Evolutionary conservation across 2,797 vertebrate genomes (phyloP), one percentile per base, ranked within the genome.

Genomic region (Peromyscus attwateri): DNA sequence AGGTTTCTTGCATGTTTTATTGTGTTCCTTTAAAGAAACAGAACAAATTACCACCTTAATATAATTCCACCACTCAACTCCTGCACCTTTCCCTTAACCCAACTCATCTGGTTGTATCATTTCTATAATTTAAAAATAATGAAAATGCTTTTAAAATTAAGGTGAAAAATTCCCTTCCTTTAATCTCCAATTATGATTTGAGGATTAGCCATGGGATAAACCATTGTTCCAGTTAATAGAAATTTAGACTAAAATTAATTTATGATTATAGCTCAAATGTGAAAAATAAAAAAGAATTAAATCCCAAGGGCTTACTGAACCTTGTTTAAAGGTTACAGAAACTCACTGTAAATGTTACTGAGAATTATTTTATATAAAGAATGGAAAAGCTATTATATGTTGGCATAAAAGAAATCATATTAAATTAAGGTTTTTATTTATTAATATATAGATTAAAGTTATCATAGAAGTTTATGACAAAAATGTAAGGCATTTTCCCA

Each of bases 321-420:
- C n/a, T 92, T 80, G 17, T 90, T 87, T 82, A 91, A 92, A 93
- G 19, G 1, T 93, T 85, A 91, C 14, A 73, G 62, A 91, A 95
- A 8, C 25, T 70, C 62, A 87, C 5, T 95, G n/a, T 16, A 84
- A 95, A 92, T 81, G 23, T 68, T 80, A 88, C 27, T 77, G 46
- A 76, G 75, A 95, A 84, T 92, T 96, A 93, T 46, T 95, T 94
- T 82, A 27, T 91, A 91, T 80, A n/a, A 90, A 76, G 34, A 93
- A 46, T 81, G 62, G 27, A 91, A 71, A 25, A 62, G 3, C 55
- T 25, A 95, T 91, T 95, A 21, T 87, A 85, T 93, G 29, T 89
- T 81, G 88, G 11, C 62, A 52, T 93, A 73, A 96, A 94, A 89
- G 85, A 17, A 49, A 79, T 62, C 68, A 79, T 70, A 77, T 49